Evolutionary conservation across 2,888 invertebrate species (phyloP).

Genomic region (Leucoma salicis): DNA sequence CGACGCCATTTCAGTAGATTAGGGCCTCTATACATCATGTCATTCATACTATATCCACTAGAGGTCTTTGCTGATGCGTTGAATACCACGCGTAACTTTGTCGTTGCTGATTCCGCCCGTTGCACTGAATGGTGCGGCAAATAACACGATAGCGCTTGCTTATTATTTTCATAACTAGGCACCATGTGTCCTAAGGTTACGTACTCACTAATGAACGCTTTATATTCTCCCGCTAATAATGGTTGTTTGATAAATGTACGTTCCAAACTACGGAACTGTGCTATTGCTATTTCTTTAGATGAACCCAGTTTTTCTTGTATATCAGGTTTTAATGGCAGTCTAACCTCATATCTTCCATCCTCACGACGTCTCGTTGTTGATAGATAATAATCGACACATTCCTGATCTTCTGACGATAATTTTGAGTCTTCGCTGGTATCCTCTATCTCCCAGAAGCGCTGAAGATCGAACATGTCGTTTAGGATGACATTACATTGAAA

Average conservation of each 20-base stretch:
- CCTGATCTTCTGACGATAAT: not conserved
- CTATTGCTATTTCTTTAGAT: not conserved
- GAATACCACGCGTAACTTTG: slow-evolving; percentile 24
- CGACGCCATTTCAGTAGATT: slow-evolving; percentile 25
- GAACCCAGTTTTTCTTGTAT: not conserved
- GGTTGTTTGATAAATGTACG: not conserved
- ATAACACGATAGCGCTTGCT: slow-evolving; percentile 1
- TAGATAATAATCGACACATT: slow-evolving; percentile 1
- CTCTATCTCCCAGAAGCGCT: slow-evolving; percentile 4
- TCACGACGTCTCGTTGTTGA: slow-evolving; percentile 1
- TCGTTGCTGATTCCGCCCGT: slow-evolving; percentile 20
- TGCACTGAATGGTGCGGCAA: slow-evolving; percentile 23
- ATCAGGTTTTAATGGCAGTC: slow-evolving; percentile 1
- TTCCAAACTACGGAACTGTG: slow-evolving; percentile 2
- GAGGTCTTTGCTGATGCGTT: slow-evolving; percentile 22
- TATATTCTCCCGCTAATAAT: not conserved
- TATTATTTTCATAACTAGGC: too few species aligned
- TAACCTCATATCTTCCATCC: slow-evolving; percentile 1
- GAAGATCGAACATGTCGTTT: slow-evolving; percentile 2
- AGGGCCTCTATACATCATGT: slow-evolving; percentile 22
- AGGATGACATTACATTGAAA: slow-evolving; percentile 4
- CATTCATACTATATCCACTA: slow-evolving; percentile 23
- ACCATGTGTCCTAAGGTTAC: slow-evolving; percentile 5
- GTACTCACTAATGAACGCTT: not conserved
- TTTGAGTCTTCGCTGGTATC: not conserved